phyloP scores from a whole-genome alignment of 1,140 invertebrate species.

The Leptinotarsa lineolata region DNA sequence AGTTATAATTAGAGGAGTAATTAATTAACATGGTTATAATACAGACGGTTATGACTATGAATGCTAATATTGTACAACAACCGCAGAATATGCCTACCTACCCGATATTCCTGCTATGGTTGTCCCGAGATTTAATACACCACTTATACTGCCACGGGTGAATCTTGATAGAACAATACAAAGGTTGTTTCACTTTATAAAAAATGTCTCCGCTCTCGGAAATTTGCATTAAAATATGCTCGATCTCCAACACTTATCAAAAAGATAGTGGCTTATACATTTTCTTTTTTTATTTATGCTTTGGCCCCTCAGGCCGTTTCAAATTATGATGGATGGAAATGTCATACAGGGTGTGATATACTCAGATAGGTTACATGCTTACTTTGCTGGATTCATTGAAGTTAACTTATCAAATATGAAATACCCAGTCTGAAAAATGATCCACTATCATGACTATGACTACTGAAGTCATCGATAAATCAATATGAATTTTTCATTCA shows the following conservation, averaged over 20 bases:
- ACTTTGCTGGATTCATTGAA: too few species aligned
- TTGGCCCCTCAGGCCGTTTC: not conserved
- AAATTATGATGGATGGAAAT: not conserved
- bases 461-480: too few species aligned
- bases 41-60: constrained; percentile 50
- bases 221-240: constrained; percentile 30
- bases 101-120: constrained; percentile 32
- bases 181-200: constrained; percentile 32
- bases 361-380: not conserved
- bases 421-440: too few species aligned
- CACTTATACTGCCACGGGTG: constrained; percentile 43
- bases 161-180: constrained; percentile 38
- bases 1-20: constrained; percentile 50
- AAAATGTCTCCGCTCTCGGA: constrained; percentile 24
- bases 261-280: constrained; percentile 20
- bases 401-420: too few species aligned
- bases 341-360: not conserved
- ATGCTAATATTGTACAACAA: constrained; percentile 53
- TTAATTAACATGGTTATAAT: constrained; percentile 55
- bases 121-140: constrained; percentile 48
- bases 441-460: too few species aligned
- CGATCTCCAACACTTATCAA: constrained; percentile 23
- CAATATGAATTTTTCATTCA: too few species aligned
- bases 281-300: constrained; percentile 15
- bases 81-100: constrained; percentile 30